Evolutionary conservation across 2,797 vertebrate species (phyloP), one percentile per base, ranked within the genome.

Genomic region (Iguana delicatissima): DNA sequence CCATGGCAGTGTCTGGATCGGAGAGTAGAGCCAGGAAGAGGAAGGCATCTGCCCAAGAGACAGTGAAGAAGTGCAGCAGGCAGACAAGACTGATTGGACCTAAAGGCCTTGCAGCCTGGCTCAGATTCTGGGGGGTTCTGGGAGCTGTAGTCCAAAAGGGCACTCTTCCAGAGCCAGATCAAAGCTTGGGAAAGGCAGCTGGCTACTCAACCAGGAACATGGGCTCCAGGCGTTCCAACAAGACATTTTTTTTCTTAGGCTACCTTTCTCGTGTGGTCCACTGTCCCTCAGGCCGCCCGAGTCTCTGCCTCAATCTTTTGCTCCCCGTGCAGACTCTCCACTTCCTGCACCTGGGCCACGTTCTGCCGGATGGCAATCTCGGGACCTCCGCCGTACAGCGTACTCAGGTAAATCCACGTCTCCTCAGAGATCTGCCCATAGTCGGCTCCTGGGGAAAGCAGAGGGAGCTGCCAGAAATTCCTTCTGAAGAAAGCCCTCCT

Each of bases 341-440:
- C 81, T 52, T 98, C 98, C 1, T 96, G 97, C 22, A 91, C 94
- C n/a, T 97, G 98, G 0, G 97, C 98, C 93, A 98, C 95, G 0
- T 97, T 98, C 97, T 99, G 99, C 6, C 99, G 98, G 93, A 99
- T 97, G 3, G 99, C 98, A 0, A 99, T 98, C 96, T 99, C 99
- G 0, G 99, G 99, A 1, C 99, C 99, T 0, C 99, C 99, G 0
- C 98, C 97, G 0, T 99, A 99, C 87, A 99, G 97, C 1, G 95
- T 97, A 95, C 98, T 97, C 91, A 99, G 96, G 95, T 99, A 99
- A 91, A 96, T 96, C 99, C 99, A 99, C 0, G 99, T 99, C 97
- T 99, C 99, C 96, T 99, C 99, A 0, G 99, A 99, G 90, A 99
- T 99, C 97, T 99, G 99, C 84, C 99, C 99, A 0, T 99, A 99